These are phyloP conservation scores for Drosophila carrolli DNA, from an alignment of 1,140 invertebrate genomes.

Conservation along the genomic window DNA sequence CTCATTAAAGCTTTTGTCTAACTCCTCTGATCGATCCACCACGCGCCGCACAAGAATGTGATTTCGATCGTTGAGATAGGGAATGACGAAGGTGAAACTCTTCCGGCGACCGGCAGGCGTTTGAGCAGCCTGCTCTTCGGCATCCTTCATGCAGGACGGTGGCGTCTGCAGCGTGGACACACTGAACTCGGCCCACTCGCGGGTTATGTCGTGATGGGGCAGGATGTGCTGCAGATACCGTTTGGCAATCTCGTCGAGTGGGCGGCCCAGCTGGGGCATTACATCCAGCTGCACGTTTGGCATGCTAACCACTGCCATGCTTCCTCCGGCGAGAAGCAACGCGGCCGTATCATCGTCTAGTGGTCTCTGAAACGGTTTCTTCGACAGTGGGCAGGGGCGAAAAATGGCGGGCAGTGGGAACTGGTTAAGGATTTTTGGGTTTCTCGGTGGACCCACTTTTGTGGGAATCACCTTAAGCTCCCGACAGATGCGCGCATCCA, in stretches of 20 bases:
- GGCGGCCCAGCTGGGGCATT: slow-evolving; percentile 69
- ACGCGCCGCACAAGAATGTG: slow-evolving; percentile 76
- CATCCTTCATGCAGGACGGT: slow-evolving; percentile 48
- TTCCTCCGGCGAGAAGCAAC: slow-evolving; percentile 67
- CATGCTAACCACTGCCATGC: slow-evolving; percentile 79
- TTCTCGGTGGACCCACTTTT: slow-evolving; percentile 5
- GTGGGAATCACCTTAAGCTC: slow-evolving; percentile 60
- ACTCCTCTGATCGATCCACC: slow-evolving; percentile 74
- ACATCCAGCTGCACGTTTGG: slow-evolving; percentile 78
- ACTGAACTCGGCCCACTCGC: slow-evolving; percentile 84
- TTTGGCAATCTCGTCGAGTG: slow-evolving; percentile 76
- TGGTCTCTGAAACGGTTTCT: slow-evolving; percentile 69
- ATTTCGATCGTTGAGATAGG: slow-evolving; percentile 79
- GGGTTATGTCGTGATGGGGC: slow-evolving; percentile 76
- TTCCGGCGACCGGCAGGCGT: slow-evolving; percentile 45
- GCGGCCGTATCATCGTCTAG: slow-evolving; percentile 75
- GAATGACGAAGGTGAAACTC: slow-evolving; percentile 78
- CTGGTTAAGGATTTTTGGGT: slow-evolving; percentile 59
- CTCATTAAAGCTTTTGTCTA: slow-evolving; percentile 64
- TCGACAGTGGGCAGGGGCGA: slow-evolving; percentile 74
- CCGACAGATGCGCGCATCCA: slow-evolving; percentile 43
- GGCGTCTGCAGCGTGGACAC: slow-evolving; percentile 71
- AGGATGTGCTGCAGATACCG: slow-evolving; percentile 78
- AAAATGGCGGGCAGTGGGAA: slow-evolving; percentile 63
- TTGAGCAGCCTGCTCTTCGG: slow-evolving; percentile 48